Base-by-base conservation (phyloP, 1,140 invertebrate genomes). In the Drosophila obscura region DNA sequence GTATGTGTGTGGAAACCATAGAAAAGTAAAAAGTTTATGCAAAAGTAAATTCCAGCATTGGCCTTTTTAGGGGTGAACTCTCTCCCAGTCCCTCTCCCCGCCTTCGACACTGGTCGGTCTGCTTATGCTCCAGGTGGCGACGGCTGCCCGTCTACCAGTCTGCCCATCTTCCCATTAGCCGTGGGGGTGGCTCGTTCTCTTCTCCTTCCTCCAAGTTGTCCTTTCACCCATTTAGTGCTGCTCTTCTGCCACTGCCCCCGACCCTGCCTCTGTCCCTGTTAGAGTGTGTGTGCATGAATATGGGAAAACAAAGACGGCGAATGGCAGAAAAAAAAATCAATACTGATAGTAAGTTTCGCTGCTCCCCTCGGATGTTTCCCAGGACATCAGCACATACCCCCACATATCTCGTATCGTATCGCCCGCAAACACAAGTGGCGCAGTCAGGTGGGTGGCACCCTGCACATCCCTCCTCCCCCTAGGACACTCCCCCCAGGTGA, bases 1-100 rank as follows among this genome's bases (percentile, higher is more conserved):
- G 26, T 75, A 31, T 45, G 24, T 67, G 46, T 69, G 73, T 49
- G 83, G 83, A 87, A 87, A 87, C 83, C 83, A 73, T 87, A 88
- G 67, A 46, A 87, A 88, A 77, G 69, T 76, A 60, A 55, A 82
- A 83, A 88, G 75, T 87, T 88, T 76, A 74, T 76, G 79, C 71
- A 76, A 83, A 88, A 87, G 75, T 88, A 82, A 87, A 87, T 87
- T 88, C 82, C 82, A 78, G 53, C 75, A 88, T 80, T 68, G 57
- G 67, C 64, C 39, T 49, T 61, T 79, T 80, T 73, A 66, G 61
- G 74, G 83, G 82, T 85, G 74, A 56, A 39, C 35, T 39, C 9
- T 35, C 51, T 74, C 53, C 65, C 45, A 26, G 41, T 45, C 15
- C 46, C 24, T 41, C 16, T 61, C 24, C 44, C 46, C 35, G 51